Percentiles rank a stretch among this genome's conserved stretches.
These are phyloP conservation scores for Heliconius hermathena DNA, from an alignment of 1,140 invertebrate genomes.

Conservation along the genomic window DNA sequence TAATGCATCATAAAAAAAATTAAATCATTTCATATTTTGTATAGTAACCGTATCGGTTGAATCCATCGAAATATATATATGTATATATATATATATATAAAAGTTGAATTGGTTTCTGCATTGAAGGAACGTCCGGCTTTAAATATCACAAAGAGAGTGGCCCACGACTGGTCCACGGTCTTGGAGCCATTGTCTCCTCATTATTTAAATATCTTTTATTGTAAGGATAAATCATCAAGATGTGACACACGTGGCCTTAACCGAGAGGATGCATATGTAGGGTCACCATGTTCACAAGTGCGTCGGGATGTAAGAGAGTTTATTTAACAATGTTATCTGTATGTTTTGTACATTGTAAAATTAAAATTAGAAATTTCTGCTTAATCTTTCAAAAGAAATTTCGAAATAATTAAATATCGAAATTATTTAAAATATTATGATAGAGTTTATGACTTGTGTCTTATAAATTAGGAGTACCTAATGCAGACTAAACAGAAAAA, in stretches of 20 bases:
- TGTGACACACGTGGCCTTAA: constrained; percentile 25
- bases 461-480: background rate
- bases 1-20: constrained; percentile 12
- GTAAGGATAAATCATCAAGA: constrained; percentile 30
- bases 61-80: constrained; percentile 14
- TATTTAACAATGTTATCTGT: background rate
- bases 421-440: background rate
- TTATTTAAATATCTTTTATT: constrained; percentile 34
- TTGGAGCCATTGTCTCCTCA: constrained; percentile 28
- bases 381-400: too few relatives aligned
- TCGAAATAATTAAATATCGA: background rate
- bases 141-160: constrained; percentile 24
- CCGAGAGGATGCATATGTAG: constrained; percentile 20
- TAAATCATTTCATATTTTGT: constrained; percentile 16
- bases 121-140: constrained; percentile 26
- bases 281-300: constrained; percentile 4
- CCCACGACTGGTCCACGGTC: constrained; percentile 15
- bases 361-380: background rate
- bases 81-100: constrained; percentile 7
- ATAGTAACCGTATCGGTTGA: constrained; percentile 16
- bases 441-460: background rate
- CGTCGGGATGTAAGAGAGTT: background rate
- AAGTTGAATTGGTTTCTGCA: constrained; percentile 9
- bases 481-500: background rate
- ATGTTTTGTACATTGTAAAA: background rate